Percentiles rank a stretch among this genome's conserved stretches.
These are phyloP conservation scores for Pentamera pediparva DNA, from an alignment of 53 echinoderm and acorn worm genomes.

Conservation along the genomic window DNA sequence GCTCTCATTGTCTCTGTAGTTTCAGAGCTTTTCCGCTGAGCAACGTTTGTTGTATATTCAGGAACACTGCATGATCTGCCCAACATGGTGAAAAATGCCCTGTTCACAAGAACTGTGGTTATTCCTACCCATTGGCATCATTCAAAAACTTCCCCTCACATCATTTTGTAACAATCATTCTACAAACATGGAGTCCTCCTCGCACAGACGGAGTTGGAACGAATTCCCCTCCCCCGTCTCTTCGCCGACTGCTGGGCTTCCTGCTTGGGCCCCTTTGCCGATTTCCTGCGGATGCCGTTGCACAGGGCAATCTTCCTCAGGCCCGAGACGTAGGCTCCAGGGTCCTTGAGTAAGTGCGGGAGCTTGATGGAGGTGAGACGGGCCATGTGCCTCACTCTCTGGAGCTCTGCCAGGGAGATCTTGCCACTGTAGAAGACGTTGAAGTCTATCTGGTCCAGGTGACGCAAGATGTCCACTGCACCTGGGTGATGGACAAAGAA, in stretches of 20 bases:
- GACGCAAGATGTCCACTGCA: constrained; percentile 71
- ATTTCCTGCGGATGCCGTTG: constrained; percentile 41
- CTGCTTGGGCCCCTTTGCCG: background rate
- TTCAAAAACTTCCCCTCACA: background rate
- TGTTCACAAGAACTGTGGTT: background rate
- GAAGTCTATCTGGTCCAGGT: constrained; percentile 74
- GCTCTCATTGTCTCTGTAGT: too few species aligned
- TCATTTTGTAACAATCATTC: too few species aligned
- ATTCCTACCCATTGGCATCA: background rate
- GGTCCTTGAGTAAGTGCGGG: constrained; percentile 70
- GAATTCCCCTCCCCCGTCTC: background rate
- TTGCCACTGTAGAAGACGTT: constrained; percentile 68
- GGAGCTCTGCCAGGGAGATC: constrained; percentile 60
- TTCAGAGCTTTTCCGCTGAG: too few species aligned
- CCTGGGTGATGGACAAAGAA: too few species aligned
- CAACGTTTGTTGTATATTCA: too few species aligned
- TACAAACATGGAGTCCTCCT: background rate
- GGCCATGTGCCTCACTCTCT: constrained; percentile 64
- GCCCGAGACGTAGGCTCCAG: constrained; percentile 44
- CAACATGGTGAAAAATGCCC: background rate
- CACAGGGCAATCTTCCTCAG: constrained; percentile 59
- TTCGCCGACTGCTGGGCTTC: background rate
- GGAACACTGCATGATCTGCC: background rate
- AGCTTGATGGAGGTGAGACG: constrained; percentile 68
- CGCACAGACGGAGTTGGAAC: background rate